Evolutionary conservation across 2,113 vertebrate genomes (phyloP).

Genomic region (Carassius gibelio): DNA sequence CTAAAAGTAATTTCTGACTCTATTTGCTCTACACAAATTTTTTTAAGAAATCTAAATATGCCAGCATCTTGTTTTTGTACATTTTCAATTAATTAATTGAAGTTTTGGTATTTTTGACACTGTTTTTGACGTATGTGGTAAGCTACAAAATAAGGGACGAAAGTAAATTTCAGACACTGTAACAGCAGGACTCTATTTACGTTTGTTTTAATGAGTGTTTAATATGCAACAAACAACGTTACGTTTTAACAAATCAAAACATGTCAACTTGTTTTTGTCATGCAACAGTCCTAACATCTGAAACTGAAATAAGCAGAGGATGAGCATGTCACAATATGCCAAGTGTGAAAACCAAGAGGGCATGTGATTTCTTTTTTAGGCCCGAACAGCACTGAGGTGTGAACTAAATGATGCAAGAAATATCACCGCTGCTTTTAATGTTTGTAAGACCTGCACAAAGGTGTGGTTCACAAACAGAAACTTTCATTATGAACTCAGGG

Average conservation of each 20-base stretch:
- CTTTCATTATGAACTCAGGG: slow-evolving; percentile 31
- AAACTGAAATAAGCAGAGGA: slow-evolving; percentile 23
- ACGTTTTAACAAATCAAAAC: slow-evolving; percentile 1
- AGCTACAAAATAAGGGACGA: not conserved
- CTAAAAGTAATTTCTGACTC: not conserved
- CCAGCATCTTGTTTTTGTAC: not conserved
- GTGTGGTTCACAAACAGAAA: slow-evolving; percentile 21
- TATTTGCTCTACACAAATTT: not conserved
- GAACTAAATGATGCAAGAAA: slow-evolving; percentile 48
- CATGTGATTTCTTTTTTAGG: slow-evolving; percentile 31
- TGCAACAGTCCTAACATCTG: slow-evolving; percentile 16
- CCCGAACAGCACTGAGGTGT: slow-evolving; percentile 42
- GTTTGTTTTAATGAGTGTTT: not conserved
- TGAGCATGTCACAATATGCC: slow-evolving; percentile 23
- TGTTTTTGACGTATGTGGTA: not conserved
- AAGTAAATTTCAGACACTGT: not conserved
- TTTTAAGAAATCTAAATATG: no score
- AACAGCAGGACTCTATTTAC: not conserved
- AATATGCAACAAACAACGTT: not conserved
- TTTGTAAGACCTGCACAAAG: slow-evolving; percentile 37
- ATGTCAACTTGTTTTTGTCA: slow-evolving; percentile 30
- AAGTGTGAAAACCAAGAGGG: slow-evolving; percentile 29
- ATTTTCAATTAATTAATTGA: not conserved
- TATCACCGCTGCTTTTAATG: slow-evolving; percentile 34
- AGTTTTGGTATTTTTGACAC: not conserved